Base-by-base conservation (phyloP, 1,140 invertebrate species). In the Charaxes varanes region DNA sequence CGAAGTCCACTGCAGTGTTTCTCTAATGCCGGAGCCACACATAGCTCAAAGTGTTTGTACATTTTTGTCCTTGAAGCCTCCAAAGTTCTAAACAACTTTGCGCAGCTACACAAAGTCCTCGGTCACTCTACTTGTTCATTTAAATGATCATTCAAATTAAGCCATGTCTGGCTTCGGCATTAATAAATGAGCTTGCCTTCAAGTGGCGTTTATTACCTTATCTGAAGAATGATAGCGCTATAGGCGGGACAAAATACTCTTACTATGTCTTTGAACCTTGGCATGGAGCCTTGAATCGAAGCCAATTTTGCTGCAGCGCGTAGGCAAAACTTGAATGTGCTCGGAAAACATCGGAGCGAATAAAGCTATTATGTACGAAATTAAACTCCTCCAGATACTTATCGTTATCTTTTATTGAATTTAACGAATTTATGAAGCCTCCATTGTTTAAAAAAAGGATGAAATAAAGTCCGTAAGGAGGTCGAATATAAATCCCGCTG, bases 201-300 rank as follows among this genome's bases (percentile, higher is more conserved):
- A 56, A 79, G 69, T 73, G 68, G 71, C 63, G 67, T 73, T 80
- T 73, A 77, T 79, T 70, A 66, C 66, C 64, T 77, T 80, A 74
- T 72, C 74, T 77, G 59, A 62, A 67, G 54, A 72, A 71, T 66
- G 66, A 80, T 74, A 68, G 63, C 65, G 63, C 70, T 77, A 67
- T 74, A 69, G 56, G 55, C 64, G 54, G 51, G 49, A 65, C 52
- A 61, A 78, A 71, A 72, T 70, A 72, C 53, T 68, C 59, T 61
- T 68, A 44, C 53, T 43, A 55, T 66, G 73, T 66, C 73, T 81
- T 78, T 73, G 73, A 80, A 73, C 71, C 65, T 78, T 77, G 73
- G 71, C 77, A 67, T 49, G 60, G 58, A 50, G 58, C 49, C 56
- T 77, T 78, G 77, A 74, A 72, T 38, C 33, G 19, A 30, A 41